Evolutionary conservation across 2,113 vertebrate genomes (phyloP).

Genomic region (Centropristis striata): DNA sequence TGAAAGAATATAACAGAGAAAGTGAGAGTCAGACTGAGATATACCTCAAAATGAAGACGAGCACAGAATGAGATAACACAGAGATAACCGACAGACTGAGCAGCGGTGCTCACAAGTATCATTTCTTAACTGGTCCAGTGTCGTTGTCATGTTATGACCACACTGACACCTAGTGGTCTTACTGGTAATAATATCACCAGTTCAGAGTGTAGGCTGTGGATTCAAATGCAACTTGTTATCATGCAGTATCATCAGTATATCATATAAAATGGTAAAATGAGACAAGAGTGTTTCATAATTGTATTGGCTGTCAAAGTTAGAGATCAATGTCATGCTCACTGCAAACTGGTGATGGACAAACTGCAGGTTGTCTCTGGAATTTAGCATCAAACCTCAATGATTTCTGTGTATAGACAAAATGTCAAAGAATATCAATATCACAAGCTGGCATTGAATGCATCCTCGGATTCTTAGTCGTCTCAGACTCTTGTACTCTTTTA

Average conservation of each 20-base stretch:
- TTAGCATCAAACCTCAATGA: neutral
- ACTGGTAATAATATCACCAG: neutral
- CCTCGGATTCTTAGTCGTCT: neutral
- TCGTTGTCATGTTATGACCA: constrained; percentile 69
- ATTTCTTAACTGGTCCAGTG: constrained; percentile 16
- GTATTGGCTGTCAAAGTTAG: neutral
- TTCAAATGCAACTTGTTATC: neutral
- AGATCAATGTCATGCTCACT: neutral
- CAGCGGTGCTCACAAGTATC: constrained; percentile 13
- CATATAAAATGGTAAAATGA: neutral
- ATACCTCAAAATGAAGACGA: constrained; percentile 23
- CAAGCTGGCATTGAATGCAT: neutral
- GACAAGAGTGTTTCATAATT: neutral
- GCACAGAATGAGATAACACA: constrained; percentile 30
- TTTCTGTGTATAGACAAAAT: neutral
- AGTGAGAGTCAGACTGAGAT: constrained; percentile 43
- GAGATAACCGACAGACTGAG: constrained; percentile 38
- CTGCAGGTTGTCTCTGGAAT: neutral
- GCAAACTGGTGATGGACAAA: neutral
- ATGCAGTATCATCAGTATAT: neutral
- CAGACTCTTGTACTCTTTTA: neutral
- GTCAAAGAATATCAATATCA: neutral
- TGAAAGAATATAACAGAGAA: constrained; percentile 44
- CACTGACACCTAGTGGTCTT: constrained; percentile 89
- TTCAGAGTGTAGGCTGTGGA: neutral